Percentiles rank a stretch among this genome's conserved stretches.
Evolutionary conservation across 2,797 vertebrate genomes (phyloP).

Genomic region (Brachyalestes nurse): DNA sequence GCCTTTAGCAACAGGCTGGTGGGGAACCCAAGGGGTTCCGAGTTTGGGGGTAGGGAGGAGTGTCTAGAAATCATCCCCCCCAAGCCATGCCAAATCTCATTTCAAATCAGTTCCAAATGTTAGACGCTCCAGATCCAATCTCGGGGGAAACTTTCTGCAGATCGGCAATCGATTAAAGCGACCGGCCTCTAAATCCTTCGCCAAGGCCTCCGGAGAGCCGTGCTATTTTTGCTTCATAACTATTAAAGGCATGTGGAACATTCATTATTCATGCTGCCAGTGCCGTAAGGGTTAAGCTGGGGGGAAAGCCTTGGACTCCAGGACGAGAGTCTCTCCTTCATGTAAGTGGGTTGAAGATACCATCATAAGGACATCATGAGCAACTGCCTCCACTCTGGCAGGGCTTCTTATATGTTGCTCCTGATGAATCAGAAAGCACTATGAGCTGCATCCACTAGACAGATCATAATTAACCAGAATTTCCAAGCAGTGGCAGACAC

Average conservation of each 20-base stretch:
- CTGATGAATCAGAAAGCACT: constrained; percentile 3
- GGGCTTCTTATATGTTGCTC: constrained; percentile 6
- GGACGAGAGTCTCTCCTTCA: constrained; percentile 24
- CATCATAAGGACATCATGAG: constrained; percentile 3
- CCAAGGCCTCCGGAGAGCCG: constrained; percentile 7
- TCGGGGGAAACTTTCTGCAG: constrained; percentile 24
- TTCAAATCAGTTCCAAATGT: constrained; percentile 42
- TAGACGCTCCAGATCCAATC: constrained; percentile 40
- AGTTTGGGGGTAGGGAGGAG: background rate
- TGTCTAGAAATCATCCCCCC: background rate
- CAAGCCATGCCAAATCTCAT: background rate
- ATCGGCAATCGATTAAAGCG: constrained; percentile 45
- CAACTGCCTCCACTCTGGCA: constrained; percentile 9
- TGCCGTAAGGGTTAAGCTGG: constrained; percentile 33
- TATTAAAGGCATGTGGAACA: constrained; percentile 36
- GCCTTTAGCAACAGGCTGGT: constrained; percentile 31
- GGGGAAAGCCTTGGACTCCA: constrained; percentile 17
- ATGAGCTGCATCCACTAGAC: constrained; percentile 17
- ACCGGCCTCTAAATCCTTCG: constrained; percentile 31
- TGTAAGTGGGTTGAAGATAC: constrained; percentile 33
- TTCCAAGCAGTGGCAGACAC: constrained; percentile 25
- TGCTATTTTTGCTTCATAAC: constrained; percentile 41
- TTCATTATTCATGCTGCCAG: constrained; percentile 43
- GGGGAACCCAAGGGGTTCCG: constrained; percentile 20
- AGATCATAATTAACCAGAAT: constrained; percentile 18